phyloP scores from a whole-genome alignment of 1,140 invertebrate genomes.

The Drosophila ficusphila region DNA sequence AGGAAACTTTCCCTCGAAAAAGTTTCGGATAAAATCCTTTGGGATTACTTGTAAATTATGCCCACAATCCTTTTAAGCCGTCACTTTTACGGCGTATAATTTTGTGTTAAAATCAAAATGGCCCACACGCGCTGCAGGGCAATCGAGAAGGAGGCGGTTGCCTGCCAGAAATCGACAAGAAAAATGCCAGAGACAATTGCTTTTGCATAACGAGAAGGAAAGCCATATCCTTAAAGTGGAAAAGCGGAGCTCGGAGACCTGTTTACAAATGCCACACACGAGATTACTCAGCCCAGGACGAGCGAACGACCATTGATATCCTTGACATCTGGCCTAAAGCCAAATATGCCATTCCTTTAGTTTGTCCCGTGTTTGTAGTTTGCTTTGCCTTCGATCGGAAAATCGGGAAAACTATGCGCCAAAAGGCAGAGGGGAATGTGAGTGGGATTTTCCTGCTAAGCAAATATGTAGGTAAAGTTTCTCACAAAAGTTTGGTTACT shows the following conservation, averaged over 20 bases:
- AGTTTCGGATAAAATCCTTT: slow-evolving; percentile 30
- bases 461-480: slow-evolving; percentile 21
- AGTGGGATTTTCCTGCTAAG: background rate
- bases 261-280: slow-evolving; percentile 54
- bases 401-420: slow-evolving; percentile 15
- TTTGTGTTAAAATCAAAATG: slow-evolving; percentile 79
- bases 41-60: slow-evolving; percentile 72
- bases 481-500: background rate
- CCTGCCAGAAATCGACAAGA: slow-evolving; percentile 45
- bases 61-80: slow-evolving; percentile 74
- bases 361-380: slow-evolving; percentile 16
- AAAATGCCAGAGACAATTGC: slow-evolving; percentile 67
- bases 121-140: slow-evolving; percentile 55
- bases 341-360: slow-evolving; percentile 33
- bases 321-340: slow-evolving; percentile 42
- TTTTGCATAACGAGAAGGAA: slow-evolving; percentile 45
- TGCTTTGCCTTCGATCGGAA: slow-evolving; percentile 7
- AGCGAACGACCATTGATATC: slow-evolving; percentile 22
- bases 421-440: background rate
- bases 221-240: slow-evolving; percentile 2
- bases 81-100: slow-evolving; percentile 78
- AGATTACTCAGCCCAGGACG: slow-evolving; percentile 27
- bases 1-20: slow-evolving; percentile 10
- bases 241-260: slow-evolving; percentile 8
- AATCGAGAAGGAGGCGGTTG: background rate